phyloP scores from a whole-genome alignment of 2,113 vertebrate genomes.

The Naja naja region DNA sequence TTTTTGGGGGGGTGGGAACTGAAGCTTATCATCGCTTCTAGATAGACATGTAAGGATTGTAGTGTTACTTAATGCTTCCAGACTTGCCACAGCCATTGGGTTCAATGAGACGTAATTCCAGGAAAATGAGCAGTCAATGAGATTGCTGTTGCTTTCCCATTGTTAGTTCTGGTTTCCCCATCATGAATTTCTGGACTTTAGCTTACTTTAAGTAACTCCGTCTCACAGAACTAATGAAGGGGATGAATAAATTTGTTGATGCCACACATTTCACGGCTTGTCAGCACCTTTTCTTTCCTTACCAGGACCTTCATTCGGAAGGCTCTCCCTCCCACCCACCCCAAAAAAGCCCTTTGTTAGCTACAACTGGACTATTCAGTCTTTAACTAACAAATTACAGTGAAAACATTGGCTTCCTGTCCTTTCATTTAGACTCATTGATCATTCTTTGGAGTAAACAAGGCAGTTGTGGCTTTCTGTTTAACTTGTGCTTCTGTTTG shows the following conservation, averaged over 20 bases:
- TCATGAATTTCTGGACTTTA: not conserved
- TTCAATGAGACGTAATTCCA: not conserved
- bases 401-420: conserved; percentile 67
- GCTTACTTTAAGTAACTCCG: conserved; percentile 24
- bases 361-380: conserved; percentile 55
- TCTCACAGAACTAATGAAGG: conserved; percentile 42
- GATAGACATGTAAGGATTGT: not conserved
- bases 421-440: conserved; percentile 70
- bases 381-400: conserved; percentile 63
- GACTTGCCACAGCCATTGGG: not conserved
- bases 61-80: not conserved
- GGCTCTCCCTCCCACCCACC: not conserved
- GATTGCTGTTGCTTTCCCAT: not conserved
- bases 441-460: conserved; percentile 65
- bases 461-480: conserved; percentile 64
- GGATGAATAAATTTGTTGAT: conserved; percentile 57
- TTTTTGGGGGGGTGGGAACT: no score
- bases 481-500: conserved; percentile 54
- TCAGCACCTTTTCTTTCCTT: conserved; percentile 52
- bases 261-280: conserved; percentile 57
- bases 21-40: not conserved
- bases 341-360: conserved; percentile 50
- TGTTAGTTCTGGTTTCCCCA: not conserved
- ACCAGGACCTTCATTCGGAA: conserved; percentile 55
- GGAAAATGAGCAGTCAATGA: not conserved